Evolutionary conservation across 2,113 vertebrate species (phyloP), one percentile per base, ranked within the genome.

Genomic region (Oncorhynchus tshawytscha): DNA sequence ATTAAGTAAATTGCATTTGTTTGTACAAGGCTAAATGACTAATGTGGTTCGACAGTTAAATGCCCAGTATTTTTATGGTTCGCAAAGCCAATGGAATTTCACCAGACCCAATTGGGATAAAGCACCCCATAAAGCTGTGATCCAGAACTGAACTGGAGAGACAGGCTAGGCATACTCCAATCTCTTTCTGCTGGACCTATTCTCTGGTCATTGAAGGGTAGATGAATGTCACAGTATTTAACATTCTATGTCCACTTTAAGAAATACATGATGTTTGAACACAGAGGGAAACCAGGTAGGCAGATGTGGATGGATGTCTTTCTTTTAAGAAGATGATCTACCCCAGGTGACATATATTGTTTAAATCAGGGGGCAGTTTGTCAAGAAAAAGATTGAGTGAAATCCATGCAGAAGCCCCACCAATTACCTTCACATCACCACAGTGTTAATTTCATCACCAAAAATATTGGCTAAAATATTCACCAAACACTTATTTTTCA

Each of bases 1-100:
- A 88, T 91, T 86, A 89, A 71, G 66, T 86, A 88, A 86, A 88
- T 85, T 87, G 76, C 72, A 80, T 80, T 89, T 77, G 73, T 80
- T 89, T 77, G 73, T 76, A 83, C 66, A 76, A 77, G 71, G 25
- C 70, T 15, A 75, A 71, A 59, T 82, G 75, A 86, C 75, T 87
- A 88, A 88, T 86, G 78, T 81, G 59, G 34, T 60, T 86, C 84
- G 75, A 78, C 20, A 2, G 22, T 71, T 85, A 84, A 85, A 76
- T 72, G 70, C 22, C 49, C 18, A 13, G 24, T 54, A 39, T 49
- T 5, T 79, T 74, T 79, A 76, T 75, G 59, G 62, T 80, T 78
- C 72, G 68, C 51, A 67, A 73, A 68, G 20, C 70, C 71, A 67
- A 31, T 74, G 25, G 54, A 73, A 78, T 78, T 76, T 71, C 45